A percentile compares a stretch with the other conserved stretches of the same genome.
Evolutionary conservation across 1,140 invertebrate genomes (phyloP).

Genomic region (Euborellia annulipes): DNA sequence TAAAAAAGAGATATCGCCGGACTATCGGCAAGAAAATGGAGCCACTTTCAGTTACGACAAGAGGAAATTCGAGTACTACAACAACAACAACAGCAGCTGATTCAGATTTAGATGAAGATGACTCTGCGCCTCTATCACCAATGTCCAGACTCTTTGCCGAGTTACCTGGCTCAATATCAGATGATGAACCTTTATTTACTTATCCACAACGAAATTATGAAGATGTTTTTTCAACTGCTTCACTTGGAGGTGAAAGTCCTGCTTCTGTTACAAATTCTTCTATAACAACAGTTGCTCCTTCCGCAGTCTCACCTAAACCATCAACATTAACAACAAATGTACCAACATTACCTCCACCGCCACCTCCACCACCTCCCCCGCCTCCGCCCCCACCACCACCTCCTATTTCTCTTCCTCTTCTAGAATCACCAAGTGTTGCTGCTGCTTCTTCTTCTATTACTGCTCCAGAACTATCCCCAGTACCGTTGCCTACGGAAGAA

Average conservation of each 20-base stretch:
- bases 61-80: slow-evolving; percentile 11
- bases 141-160: slow-evolving; percentile 23
- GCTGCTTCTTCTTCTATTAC: too few species aligned
- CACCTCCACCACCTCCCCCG: too few species aligned
- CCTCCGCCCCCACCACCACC: too few species aligned
- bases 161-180: slow-evolving; percentile 23
- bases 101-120: slow-evolving; percentile 14
- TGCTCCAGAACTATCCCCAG: too few species aligned
- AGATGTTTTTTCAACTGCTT: slow-evolving; percentile 31
- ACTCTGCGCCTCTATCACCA: slow-evolving; percentile 11
- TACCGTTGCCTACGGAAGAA: too few species aligned
- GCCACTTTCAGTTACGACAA: slow-evolving; percentile 11
- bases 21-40: slow-evolving; percentile 18
- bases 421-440: too few species aligned
- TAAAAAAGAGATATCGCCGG: slow-evolving; percentile 15
- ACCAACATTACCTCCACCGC: too few species aligned
- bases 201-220: slow-evolving; percentile 26
- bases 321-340: too few species aligned
- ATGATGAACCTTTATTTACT: slow-evolving; percentile 29
- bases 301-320: too few species aligned
- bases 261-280: too few species aligned
- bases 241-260: background rate
- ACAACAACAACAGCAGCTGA: slow-evolving; percentile 4
- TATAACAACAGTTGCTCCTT: too few species aligned
- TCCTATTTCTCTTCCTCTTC: too few species aligned